Evolutionary conservation across 2,113 vertebrate genomes (phyloP), one percentile per base, ranked within the genome.

Genomic region (Gavialis gangeticus): DNA sequence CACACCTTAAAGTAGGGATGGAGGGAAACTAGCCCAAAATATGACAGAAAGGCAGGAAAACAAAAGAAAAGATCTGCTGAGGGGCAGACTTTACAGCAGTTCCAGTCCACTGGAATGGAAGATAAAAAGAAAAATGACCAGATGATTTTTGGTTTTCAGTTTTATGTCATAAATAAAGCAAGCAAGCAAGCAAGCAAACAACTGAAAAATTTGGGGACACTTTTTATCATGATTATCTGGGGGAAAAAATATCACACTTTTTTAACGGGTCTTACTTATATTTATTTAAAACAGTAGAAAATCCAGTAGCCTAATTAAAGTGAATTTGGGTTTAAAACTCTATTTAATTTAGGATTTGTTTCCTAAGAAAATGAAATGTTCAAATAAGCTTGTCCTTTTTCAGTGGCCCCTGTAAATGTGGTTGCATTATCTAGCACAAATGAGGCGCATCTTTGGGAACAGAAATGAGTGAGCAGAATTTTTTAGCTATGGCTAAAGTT

Each of bases 291-390:
- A 46, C 46, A 46, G 46, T 46, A 46, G 46, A 46, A 46, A 46
- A 46, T 46, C 46, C 46, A 46, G 46, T 46, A 46, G 46, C 46
- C 46, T 46, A 46, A 73, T 46, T 24, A 46, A 37, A 34, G 46
- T 25, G 34, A 12, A 46, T 25, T 73, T 73, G 34, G 69, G 11
- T 22, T 73, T 22, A 73, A 80, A 95, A 88, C 85, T 37, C 80
- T 79, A 90, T 34, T 89, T 95, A 58, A 92, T 84, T 58, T 71
- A 71, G n/a, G 93, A 82, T 80, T 87, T 92, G 82, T 92, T 89
- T 92, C 79, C 85, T 82, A 92, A 30, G 9, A 88, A 91, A 91
- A 85, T 16, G 8, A 93, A 79, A 83, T 63, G 46, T 93, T 87
- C 66, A 89, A 84, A 19, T 57, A 84, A 84, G 63, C 67, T 10